Base-by-base conservation (phyloP, 2,113 vertebrate species). In the Pandion haliaetus region DNA sequence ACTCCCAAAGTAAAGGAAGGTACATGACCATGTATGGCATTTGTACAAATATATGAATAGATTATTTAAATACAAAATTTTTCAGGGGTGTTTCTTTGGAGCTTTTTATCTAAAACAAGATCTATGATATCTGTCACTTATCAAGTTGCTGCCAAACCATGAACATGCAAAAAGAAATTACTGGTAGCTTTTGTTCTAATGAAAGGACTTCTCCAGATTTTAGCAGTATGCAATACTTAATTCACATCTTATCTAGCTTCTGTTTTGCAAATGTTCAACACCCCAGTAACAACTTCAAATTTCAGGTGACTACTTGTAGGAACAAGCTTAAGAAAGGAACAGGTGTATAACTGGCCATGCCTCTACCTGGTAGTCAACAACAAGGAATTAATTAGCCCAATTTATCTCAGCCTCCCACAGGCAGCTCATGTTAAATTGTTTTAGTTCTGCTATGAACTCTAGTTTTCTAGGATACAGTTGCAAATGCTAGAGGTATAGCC, bases 231-330 rank as follows among this genome's bases (percentile, higher is more conserved):
- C 0, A 5, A 77, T 66, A 76, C 36, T 83, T 88, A 83, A 86
- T 94, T 93, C 82, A 85, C 71, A 76, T 93, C 76, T 88, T 88
- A 58, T 80, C 93, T 81, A 49, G 28, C 57, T 92, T 95, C 80
- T 92, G 38, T 57, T 78, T 42, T 88, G 63, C 55, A 92, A 92
- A 82, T 90, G 15, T 86, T 86, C 76, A 44, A 49, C 86, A 83
- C 23, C 8, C 25, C 40, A 58, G 63, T 86, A 93, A 86, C 86
- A 92, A 66, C 86, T 81, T 81, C 29, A 86, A 26, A 70, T 93
- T 50, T 50, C 38, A 82, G 71, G 47, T 76, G 52, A 57, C 21
- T 86, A n/a, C 62, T 77, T 25, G 29, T 40, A 70, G 20, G 40
- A 49, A 73, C 49, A 81, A 58, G 18, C 15, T 73, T 77, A 83